Percentiles rank a stretch among this genome's conserved stretches.
Conservation (phyloP, 2,797 vertebrate species). For the Hemitrygon akajei region DNA sequence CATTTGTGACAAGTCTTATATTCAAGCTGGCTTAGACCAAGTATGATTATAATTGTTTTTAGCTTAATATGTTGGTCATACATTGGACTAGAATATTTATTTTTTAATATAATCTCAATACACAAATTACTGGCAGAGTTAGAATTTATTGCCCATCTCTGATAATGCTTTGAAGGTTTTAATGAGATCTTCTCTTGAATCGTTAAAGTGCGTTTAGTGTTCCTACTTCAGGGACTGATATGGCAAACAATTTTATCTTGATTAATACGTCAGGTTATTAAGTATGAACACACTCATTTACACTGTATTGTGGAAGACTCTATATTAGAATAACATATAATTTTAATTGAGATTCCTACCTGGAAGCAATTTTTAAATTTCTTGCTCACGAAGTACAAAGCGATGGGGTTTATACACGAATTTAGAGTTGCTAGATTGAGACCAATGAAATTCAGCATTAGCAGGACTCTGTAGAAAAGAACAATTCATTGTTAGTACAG, state of each 20-base stretch:
- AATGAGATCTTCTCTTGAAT: no score
- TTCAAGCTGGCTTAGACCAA: not conserved
- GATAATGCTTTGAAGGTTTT: not conserved
- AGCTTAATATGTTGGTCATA: not conserved
- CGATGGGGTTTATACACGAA: slow-evolving; percentile 97
- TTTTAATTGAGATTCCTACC: slow-evolving; percentile 58
- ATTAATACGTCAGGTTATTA: not conserved
- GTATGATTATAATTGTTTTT: not conserved
- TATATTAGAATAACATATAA: not conserved
- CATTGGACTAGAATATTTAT: not conserved
- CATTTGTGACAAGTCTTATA: not conserved
- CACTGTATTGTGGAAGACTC: not conserved
- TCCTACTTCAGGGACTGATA: not conserved
- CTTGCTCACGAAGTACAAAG: slow-evolving; percentile 97
- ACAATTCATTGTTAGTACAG: slow-evolving; percentile 37
- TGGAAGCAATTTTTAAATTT: slow-evolving; percentile 99
- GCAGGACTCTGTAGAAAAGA: slow-evolving; percentile 69
- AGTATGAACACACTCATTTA: not conserved
- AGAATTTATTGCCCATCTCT: not conserved
- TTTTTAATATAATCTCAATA: not conserved
- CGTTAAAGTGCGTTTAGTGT: not conserved
- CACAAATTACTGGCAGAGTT: not conserved
- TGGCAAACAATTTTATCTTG: not conserved
- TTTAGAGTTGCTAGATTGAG: slow-evolving; percentile 89
- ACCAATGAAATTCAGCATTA: slow-evolving; percentile 82